Conservation (phyloP, 2,113 vertebrate species). For the Platysternon megacephalum region DNA sequence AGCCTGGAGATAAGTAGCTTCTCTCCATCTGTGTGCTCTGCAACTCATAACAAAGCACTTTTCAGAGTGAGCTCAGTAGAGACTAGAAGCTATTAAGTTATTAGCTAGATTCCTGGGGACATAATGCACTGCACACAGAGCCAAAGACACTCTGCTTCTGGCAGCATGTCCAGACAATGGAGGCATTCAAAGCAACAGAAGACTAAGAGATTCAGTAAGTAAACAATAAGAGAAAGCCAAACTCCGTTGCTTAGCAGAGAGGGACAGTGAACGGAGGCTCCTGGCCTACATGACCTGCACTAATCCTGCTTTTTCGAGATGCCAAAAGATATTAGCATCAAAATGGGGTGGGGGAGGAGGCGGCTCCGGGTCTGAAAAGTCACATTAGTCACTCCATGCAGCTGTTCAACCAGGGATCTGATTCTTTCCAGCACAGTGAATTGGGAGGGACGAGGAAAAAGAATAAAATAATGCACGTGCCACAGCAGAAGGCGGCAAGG, state of each 20-base stretch:
- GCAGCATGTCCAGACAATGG: conserved; percentile 67
- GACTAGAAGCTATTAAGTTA: conserved; percentile 67
- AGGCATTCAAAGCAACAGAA: conserved; percentile 68
- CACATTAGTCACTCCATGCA: conserved; percentile 63
- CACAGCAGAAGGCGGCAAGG: rapidly evolving
- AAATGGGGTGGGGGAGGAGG: conserved; percentile 55
- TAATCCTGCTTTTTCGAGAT: conserved; percentile 68
- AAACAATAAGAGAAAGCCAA: conserved; percentile 57
- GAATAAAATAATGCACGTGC: neutral
- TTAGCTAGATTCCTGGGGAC: conserved; percentile 76
- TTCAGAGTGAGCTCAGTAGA: conserved; percentile 21
- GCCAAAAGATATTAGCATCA: conserved; percentile 78
- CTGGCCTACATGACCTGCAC: conserved; percentile 19
- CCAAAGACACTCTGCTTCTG: conserved; percentile 41
- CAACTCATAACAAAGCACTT: conserved; percentile 54
- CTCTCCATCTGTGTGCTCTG: conserved; percentile 52
- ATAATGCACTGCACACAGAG: neutral
- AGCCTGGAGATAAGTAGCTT: conserved; percentile 42
- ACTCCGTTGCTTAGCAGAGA: conserved; percentile 1
- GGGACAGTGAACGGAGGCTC: neutral
- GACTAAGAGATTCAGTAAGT: conserved; percentile 25
- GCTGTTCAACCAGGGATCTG: conserved; percentile 74
- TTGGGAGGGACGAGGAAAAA: neutral
- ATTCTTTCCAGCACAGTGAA: neutral
- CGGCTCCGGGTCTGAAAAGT: conserved; percentile 53